Evolutionary conservation across 2,888 invertebrate species (phyloP).

Genomic region (Calameuta pallipes): DNA sequence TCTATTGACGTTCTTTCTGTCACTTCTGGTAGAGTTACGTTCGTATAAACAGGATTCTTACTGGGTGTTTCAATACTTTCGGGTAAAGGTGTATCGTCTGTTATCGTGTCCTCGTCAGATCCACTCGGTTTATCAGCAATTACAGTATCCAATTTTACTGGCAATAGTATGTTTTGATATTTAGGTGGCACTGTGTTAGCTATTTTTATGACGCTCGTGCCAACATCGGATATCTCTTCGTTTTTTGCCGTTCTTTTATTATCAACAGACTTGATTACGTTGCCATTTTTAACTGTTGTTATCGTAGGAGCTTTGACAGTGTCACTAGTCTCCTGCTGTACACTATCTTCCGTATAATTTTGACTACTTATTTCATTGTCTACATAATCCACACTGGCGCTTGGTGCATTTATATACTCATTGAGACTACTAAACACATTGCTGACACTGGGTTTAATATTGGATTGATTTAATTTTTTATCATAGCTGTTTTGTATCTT

Average conservation of each 20-base stretch:
- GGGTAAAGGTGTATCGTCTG: slow-evolving; percentile 3
- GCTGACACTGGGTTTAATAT: slow-evolving; percentile 69
- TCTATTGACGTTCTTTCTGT: slow-evolving; percentile 20
- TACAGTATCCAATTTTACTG: slow-evolving; percentile 40
- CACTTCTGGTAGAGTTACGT: slow-evolving; percentile 11
- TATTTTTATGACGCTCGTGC: slow-evolving; percentile 14
- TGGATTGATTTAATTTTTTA: slow-evolving; percentile 57
- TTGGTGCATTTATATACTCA: slow-evolving; percentile 70
- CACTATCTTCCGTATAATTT: slow-evolving; percentile 29
- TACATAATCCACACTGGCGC: slow-evolving; percentile 45
- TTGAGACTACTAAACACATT: slow-evolving; percentile 75
- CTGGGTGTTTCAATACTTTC: slow-evolving; percentile 11
- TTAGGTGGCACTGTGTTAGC: slow-evolving; percentile 32
- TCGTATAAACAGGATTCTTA: slow-evolving; percentile 11
- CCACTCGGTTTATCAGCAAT: slow-evolving; percentile 25
- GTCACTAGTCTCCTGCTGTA: slow-evolving; percentile 11
- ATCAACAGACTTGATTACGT: background rate
- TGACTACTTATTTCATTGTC: slow-evolving; percentile 29
- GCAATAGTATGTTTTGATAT: slow-evolving; percentile 54
- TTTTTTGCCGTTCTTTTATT: background rate
- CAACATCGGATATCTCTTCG: background rate
- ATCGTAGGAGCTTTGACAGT: background rate
- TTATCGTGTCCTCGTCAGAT: slow-evolving; percentile 11
- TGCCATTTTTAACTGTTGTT: background rate
- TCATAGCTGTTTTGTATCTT: slow-evolving; percentile 56